Evolutionary conservation across 2,113 vertebrate species (phyloP).

Genomic region (Cromileptes altivelis): DNA sequence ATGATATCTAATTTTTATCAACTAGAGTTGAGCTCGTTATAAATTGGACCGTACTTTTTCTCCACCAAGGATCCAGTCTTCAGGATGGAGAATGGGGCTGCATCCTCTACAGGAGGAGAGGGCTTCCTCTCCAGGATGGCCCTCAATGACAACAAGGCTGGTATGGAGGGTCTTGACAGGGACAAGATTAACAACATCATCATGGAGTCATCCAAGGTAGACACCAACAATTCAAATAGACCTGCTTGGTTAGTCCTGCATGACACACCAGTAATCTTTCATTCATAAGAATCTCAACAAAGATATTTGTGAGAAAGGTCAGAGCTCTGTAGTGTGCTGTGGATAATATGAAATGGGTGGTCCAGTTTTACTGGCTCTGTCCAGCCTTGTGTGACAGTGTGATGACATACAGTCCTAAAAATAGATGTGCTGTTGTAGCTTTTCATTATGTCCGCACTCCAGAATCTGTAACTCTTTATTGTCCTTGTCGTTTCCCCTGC

Average conservation of each 20-base stretch:
- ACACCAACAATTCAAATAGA: neutral
- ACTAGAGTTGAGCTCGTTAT: neutral
- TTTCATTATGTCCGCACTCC: conserved; percentile 18
- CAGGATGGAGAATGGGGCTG: conserved; percentile 67
- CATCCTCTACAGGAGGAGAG: conserved; percentile 71
- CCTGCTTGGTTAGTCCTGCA: neutral
- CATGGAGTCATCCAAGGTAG: conserved; percentile 95
- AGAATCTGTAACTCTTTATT: conserved; percentile 28
- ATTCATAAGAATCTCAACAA: neutral
- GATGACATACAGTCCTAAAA: conserved; percentile 18
- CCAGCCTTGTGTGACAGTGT: conserved; percentile 40
- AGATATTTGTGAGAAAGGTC: conserved; percentile 6
- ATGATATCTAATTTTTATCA: neutral
- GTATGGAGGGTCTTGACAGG: conserved; percentile 97
- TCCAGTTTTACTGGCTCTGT: conserved; percentile 23
- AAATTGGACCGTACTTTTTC: neutral
- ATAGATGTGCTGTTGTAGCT: conserved; percentile 16
- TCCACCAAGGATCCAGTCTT: neutral
- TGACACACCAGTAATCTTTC: neutral
- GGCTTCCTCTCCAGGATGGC: conserved; percentile 91
- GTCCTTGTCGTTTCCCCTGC: conserved; percentile 43
- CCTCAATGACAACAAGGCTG: conserved; percentile 98
- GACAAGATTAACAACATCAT: conserved; percentile 99
- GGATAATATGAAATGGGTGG: conserved; percentile 1
- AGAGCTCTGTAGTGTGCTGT: conserved; percentile 9